A percentile compares a stretch with the other conserved stretches of the same genome.
These are phyloP conservation scores for Papilio dardanus DNA, from an alignment of 1,140 invertebrate species.

Conservation along the genomic window DNA sequence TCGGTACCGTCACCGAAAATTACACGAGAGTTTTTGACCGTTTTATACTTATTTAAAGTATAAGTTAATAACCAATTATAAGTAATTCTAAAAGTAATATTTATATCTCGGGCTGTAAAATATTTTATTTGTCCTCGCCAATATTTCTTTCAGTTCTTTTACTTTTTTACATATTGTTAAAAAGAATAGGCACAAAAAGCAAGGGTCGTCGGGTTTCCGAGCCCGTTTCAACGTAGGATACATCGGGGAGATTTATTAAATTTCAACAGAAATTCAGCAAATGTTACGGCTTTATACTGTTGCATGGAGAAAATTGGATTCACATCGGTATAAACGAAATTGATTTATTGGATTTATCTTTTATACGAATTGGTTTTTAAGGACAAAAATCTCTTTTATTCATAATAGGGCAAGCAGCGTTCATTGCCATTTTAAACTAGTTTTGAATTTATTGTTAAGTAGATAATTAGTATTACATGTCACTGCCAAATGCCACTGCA, in stretches of 20 bases:
- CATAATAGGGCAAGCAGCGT: background rate
- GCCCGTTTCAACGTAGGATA: slow-evolving; percentile 37
- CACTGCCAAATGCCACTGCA: too few relatives aligned
- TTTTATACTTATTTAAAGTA: too few relatives aligned
- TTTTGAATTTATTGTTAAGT: too few relatives aligned
- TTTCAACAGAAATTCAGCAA: slow-evolving; percentile 38
- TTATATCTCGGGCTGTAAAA: background rate
- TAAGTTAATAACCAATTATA: too few relatives aligned
- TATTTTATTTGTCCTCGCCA: background rate
- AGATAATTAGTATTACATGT: too few relatives aligned
- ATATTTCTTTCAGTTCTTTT: background rate
- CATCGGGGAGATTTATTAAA: slow-evolving; percentile 41
- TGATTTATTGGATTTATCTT: slow-evolving; percentile 12
- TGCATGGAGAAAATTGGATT: slow-evolving; percentile 23
- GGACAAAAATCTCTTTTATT: background rate
- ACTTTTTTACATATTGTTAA: slow-evolving; percentile 31
- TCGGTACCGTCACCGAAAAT: too few relatives aligned
- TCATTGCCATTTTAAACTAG: background rate
- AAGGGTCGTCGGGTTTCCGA: slow-evolving; percentile 33
- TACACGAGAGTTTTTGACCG: too few relatives aligned
- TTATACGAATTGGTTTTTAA: slow-evolving; percentile 4
- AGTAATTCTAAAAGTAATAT: background rate
- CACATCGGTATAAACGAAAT: slow-evolving; percentile 12
- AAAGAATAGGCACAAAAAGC: slow-evolving; percentile 35
- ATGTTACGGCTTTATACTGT: slow-evolving; percentile 12